These are phyloP conservation scores for Megalonaias nervosa DNA, from an alignment of 1,140 invertebrate species.

Conservation along the genomic window DNA sequence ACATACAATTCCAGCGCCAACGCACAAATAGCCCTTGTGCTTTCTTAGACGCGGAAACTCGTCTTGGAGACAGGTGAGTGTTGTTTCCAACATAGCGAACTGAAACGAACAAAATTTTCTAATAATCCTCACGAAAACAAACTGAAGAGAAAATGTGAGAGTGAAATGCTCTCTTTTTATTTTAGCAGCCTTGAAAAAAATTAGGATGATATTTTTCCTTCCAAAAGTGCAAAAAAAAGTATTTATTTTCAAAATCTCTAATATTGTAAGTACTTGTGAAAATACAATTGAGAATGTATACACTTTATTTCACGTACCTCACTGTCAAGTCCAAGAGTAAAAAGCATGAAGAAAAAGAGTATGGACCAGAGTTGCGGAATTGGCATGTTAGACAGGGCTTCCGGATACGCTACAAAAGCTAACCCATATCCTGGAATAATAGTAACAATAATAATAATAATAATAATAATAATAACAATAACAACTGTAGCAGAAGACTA, in stretches of 20 bases:
- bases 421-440: slow-evolving; percentile 78
- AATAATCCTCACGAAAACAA: too few relatives aligned
- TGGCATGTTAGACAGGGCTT: slow-evolving; percentile 84
- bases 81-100: slow-evolving; percentile 86
- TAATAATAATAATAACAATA: neutral
- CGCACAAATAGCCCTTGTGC: slow-evolving; percentile 42
- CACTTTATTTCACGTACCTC: neutral
- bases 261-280: too few relatives aligned
- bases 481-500: neutral
- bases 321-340: slow-evolving; percentile 41
- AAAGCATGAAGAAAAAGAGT: slow-evolving; percentile 80
- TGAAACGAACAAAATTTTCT: slow-evolving; percentile 56
- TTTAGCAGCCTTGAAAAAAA: too few relatives aligned
- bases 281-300: too few relatives aligned
- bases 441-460: neutral
- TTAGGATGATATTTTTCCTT: too few relatives aligned
- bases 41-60: slow-evolving; percentile 74
- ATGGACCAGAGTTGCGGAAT: slow-evolving; percentile 85
- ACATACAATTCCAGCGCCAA: slow-evolving; percentile 37
- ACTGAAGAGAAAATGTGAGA: too few relatives aligned
- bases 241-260: too few relatives aligned
- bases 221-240: too few relatives aligned
- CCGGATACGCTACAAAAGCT: slow-evolving; percentile 87
- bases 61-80: slow-evolving; percentile 81
- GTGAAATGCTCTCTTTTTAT: too few relatives aligned